Evolutionary conservation across 2,113 vertebrate species (phyloP).

Genomic region (Ctenodactylus gundi): DNA sequence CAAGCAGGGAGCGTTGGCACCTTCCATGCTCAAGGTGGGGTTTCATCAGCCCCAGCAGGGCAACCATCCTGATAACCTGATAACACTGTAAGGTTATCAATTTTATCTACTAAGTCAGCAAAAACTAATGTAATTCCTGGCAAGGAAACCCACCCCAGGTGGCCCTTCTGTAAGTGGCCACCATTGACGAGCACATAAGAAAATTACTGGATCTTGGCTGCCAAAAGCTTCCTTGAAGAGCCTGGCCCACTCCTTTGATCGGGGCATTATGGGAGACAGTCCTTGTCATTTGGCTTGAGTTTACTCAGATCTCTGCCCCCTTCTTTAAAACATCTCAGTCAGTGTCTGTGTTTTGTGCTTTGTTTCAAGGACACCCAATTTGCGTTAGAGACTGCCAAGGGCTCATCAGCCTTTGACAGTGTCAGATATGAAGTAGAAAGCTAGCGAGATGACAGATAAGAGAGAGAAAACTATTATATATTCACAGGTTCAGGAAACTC

Average conservation of each 20-base stretch:
- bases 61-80: no score
- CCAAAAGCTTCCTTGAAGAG: background rate
- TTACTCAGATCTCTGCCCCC: background rate
- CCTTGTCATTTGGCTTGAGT: background rate
- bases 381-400: background rate
- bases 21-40: no score
- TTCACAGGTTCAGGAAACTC: no score
- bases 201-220: background rate
- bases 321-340: background rate
- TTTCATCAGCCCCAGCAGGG: background rate
- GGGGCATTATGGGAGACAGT: background rate
- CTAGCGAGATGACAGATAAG: no score
- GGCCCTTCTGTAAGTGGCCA: background rate
- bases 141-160: background rate
- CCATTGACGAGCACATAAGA: background rate
- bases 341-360: background rate
- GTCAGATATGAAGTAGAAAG: no score
- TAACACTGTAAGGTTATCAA: background rate
- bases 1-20: background rate
- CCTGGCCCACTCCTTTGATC: background rate
- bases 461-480: no score
- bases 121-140: constrained; percentile 32
- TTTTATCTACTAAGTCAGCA: background rate
- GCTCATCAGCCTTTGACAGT: background rate
- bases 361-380: background rate